Percentiles rank a stretch among this genome's conserved stretches.
Evolutionary conservation across 2,888 invertebrate genomes (phyloP).

Genomic region (Hypolimnas misippus): DNA sequence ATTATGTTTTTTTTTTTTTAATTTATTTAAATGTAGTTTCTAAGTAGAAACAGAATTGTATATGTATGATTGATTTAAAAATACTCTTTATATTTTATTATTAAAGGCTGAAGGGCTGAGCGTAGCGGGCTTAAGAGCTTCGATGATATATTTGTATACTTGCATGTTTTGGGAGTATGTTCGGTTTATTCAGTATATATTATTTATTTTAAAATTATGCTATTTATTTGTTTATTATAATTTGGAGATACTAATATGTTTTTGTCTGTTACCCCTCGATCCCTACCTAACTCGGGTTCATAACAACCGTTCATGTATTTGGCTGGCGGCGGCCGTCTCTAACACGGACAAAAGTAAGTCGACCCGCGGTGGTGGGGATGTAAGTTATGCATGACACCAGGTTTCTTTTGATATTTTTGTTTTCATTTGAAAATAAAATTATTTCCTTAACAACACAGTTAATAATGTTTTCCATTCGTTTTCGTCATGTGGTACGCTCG

Average conservation of each 20-base stretch:
- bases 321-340: slow-evolving; percentile 60
- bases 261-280: slow-evolving; percentile 77
- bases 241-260: slow-evolving; percentile 78
- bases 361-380: slow-evolving; percentile 55
- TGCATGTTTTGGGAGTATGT: slow-evolving; percentile 26
- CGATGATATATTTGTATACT: slow-evolving; percentile 16
- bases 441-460: neutral
- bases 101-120: slow-evolving; percentile 12
- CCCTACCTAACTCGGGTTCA: slow-evolving; percentile 76
- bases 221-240: slow-evolving; percentile 43
- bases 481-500: slow-evolving; percentile 3
- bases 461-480: neutral
- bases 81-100: slow-evolving; percentile 10
- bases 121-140: slow-evolving; percentile 22
- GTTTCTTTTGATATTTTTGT: slow-evolving; percentile 34
- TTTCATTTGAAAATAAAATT: slow-evolving; percentile 23
- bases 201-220: slow-evolving; percentile 26
- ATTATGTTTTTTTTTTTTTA: slow-evolving; percentile 1
- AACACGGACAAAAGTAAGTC: slow-evolving; percentile 72
- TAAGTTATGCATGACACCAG: slow-evolving; percentile 64
- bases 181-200: slow-evolving; percentile 12
- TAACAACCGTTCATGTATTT: slow-evolving; percentile 69
- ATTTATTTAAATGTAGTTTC: neutral
- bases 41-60: neutral
- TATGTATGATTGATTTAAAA: neutral